Conservation (phyloP, 1,140 invertebrate species). For the Philotrypesis tridentata region DNA sequence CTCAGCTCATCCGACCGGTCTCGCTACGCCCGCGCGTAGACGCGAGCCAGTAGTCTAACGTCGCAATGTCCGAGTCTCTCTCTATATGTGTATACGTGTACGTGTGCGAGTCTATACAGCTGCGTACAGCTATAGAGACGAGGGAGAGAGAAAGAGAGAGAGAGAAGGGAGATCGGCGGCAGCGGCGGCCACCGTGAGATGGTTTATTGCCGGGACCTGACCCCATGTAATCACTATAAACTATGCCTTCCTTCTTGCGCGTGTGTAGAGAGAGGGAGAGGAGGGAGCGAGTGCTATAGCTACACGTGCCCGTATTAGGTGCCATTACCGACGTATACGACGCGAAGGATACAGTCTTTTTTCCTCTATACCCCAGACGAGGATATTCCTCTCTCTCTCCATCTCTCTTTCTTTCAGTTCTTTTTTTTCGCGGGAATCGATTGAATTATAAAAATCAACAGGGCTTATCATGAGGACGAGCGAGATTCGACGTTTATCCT, state of each 20-base stretch:
- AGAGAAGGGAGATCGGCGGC: conserved; percentile 42
- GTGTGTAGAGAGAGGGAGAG: not conserved
- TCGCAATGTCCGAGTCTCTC: conserved; percentile 22
- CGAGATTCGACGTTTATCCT: not conserved
- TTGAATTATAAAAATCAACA: not conserved
- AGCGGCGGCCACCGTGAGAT: conserved; percentile 67
- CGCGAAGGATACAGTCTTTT: conserved; percentile 37
- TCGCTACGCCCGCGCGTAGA: conserved; percentile 68
- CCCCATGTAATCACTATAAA: conserved; percentile 74
- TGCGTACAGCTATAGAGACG: not conserved
- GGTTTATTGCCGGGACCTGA: conserved; percentile 73
- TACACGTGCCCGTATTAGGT: conserved; percentile 69
- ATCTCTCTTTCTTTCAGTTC: too few relatives aligned
- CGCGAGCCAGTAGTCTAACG: conserved; percentile 58
- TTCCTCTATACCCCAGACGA: conserved; percentile 47
- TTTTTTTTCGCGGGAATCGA: conserved; percentile 24
- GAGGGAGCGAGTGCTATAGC: conserved; percentile 40
- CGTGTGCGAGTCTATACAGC: conserved; percentile 8
- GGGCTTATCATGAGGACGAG: too few relatives aligned
- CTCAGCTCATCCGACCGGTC: conserved; percentile 56
- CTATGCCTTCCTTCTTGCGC: conserved; percentile 68
- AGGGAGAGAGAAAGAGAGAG: conserved; percentile 35
- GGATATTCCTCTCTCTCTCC: too few relatives aligned
- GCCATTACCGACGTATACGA: conserved; percentile 64
- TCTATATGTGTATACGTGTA: conserved; percentile 15